phyloP scores from a whole-genome alignment of 2,888 invertebrate genomes.

The Orchesellides sinensis region DNA sequence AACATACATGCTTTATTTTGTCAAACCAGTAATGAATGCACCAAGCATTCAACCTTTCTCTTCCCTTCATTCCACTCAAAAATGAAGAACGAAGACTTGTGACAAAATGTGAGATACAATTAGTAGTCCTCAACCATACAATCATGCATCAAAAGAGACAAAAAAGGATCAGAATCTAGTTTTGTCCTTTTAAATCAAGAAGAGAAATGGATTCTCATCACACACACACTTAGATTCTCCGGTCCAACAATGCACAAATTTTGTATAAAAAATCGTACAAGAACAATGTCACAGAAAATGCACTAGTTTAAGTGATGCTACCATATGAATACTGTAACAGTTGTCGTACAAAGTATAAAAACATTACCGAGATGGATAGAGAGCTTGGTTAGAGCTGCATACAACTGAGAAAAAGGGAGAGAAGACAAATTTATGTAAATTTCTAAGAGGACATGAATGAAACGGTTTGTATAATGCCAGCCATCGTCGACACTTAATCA shows the following conservation, averaged over 20 bases:
- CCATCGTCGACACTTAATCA: conserved; percentile 56
- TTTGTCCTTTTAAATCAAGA: conserved; percentile 22
- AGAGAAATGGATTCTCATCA: conserved; percentile 26
- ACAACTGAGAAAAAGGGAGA: not conserved
- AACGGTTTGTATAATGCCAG: conserved; percentile 8
- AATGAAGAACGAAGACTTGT: not conserved
- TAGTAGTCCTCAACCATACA: conserved; percentile 20
- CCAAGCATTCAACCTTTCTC: not conserved
- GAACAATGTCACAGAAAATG: too few relatives aligned
- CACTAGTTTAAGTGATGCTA: too few relatives aligned
- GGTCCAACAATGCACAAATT: not conserved
- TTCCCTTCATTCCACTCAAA: not conserved
- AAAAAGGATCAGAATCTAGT: not conserved
- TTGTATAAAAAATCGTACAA: too few relatives aligned
- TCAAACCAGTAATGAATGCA: not conserved
- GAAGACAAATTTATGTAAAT: conserved; percentile 55
- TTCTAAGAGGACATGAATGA: conserved; percentile 21
- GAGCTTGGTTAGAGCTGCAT: not conserved
- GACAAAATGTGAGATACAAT: conserved; percentile 25
- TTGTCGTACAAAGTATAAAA: not conserved
- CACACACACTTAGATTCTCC: conserved; percentile 3
- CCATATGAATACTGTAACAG: too few relatives aligned
- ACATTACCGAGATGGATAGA: too few relatives aligned
- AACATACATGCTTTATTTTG: not conserved
- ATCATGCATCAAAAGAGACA: conserved; percentile 21